These are phyloP conservation scores for Torymus texanus DNA, from an alignment of 2,888 invertebrate species.

Conservation along the genomic window DNA sequence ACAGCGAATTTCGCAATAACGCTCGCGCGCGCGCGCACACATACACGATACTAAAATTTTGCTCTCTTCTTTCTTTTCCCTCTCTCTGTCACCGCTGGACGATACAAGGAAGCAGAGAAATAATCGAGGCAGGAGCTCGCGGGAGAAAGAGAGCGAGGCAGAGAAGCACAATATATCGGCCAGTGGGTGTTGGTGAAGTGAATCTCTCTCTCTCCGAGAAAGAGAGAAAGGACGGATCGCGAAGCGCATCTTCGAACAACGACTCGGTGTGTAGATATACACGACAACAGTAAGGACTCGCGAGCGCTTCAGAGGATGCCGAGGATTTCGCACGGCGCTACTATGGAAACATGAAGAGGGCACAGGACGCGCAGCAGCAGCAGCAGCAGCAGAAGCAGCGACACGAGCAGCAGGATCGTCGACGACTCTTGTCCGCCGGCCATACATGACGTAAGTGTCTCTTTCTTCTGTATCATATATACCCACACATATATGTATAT, in stretches of 20 bases:
- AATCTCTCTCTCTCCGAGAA: constrained; percentile 20
- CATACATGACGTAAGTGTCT: constrained; percentile 73
- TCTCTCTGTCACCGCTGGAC: no score
- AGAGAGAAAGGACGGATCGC: not conserved
- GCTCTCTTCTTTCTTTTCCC: constrained; percentile 1
- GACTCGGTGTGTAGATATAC: not conserved
- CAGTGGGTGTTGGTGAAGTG: constrained; percentile 55
- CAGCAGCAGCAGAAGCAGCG: constrained; percentile 47
- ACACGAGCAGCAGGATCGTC: constrained; percentile 63
- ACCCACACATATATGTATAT: no score
- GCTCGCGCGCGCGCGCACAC: no score
- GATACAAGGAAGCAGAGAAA: constrained; percentile 12
- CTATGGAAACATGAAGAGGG: constrained; percentile 74
- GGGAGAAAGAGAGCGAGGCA: no score
- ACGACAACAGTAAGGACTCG: not conserved
- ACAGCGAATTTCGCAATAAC: no score
- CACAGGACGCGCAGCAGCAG: constrained; percentile 62
- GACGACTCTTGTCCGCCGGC: constrained; percentile 65
- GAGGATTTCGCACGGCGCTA: constrained; percentile 64
- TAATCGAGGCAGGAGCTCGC: not conserved
- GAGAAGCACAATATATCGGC: not conserved
- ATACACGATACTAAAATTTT: constrained; percentile 14
- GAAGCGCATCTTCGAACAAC: not conserved
- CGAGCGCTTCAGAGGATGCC: constrained; percentile 61
- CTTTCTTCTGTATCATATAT: not conserved